Evolutionary conservation across 2,113 vertebrate species (phyloP).

Genomic region (Tamias sibiricus): DNA sequence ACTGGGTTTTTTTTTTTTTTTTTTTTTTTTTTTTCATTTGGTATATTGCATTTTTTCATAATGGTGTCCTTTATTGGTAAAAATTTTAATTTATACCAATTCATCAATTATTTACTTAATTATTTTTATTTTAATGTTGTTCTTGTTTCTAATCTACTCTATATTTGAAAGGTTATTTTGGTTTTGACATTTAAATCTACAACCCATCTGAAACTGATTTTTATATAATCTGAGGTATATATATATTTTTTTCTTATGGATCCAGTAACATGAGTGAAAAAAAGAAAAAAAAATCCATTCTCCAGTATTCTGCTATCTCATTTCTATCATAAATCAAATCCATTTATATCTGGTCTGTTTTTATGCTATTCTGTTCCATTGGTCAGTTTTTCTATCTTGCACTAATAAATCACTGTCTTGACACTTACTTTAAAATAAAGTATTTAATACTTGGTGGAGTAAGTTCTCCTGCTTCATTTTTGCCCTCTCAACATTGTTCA

Average conservation of each 20-base stretch:
- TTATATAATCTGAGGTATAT: neutral
- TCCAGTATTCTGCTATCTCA: neutral
- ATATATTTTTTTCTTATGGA: neutral
- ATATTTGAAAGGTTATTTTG: neutral
- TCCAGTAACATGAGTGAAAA: neutral
- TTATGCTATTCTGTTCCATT: neutral
- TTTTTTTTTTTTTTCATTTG: neutral
- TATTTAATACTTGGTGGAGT: neutral
- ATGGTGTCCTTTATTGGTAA: neutral
- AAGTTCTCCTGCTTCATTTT: neutral
- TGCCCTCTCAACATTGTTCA: neutral
- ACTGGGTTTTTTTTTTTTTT: too few relatives aligned
- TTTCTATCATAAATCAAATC: neutral
- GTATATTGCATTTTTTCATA: neutral
- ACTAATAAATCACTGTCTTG: neutral
- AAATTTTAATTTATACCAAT: neutral
- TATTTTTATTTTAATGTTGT: neutral
- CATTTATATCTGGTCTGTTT: neutral
- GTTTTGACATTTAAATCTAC: neutral
- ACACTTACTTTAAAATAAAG: neutral
- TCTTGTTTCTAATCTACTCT: neutral
- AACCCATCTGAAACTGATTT: neutral
- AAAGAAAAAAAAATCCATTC: neutral
- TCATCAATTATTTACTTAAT: neutral
- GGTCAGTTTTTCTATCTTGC: neutral